Conservation (phyloP, 2,888 invertebrate genomes). For the Caenorhabditis virilis region DNA sequence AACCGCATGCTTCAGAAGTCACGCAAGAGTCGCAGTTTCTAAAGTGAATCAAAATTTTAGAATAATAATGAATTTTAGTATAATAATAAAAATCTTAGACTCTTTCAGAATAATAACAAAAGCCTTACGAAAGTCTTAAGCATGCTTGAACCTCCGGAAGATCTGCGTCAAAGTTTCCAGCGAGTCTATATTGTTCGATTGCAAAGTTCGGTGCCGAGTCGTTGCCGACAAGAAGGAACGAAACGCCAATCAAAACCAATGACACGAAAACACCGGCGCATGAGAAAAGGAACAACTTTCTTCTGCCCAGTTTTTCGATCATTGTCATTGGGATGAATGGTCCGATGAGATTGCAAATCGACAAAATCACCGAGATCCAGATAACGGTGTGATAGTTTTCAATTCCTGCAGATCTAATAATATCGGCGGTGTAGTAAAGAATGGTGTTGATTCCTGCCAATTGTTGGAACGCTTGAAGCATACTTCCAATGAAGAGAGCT, state of each 20-base stretch:
- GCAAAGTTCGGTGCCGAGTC: slow-evolving; percentile 30
- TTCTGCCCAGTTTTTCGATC: slow-evolving; percentile 59
- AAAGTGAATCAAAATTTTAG: slow-evolving; percentile 4
- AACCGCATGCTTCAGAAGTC: slow-evolving; percentile 70
- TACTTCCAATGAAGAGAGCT: slow-evolving; percentile 72
- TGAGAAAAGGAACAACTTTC: slow-evolving; percentile 55
- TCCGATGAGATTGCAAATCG: slow-evolving; percentile 52
- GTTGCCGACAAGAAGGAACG: slow-evolving; percentile 47
- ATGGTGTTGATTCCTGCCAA: slow-evolving; percentile 74
- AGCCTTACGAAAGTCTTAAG: slow-evolving; percentile 2
- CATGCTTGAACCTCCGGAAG: slow-evolving; percentile 11
- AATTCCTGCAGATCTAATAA: slow-evolving; percentile 61
- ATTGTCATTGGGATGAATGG: slow-evolving; percentile 65
- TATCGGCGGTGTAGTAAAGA: slow-evolving; percentile 69
- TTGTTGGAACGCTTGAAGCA: slow-evolving; percentile 73
- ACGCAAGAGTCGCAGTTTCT: slow-evolving; percentile 71
- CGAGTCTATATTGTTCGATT: slow-evolving; percentile 5
- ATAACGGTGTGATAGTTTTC: slow-evolving; percentile 60
- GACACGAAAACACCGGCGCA: slow-evolving; percentile 59
- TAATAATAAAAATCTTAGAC: too few species aligned
- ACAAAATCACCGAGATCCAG: slow-evolving; percentile 50
- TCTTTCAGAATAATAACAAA: neutral
- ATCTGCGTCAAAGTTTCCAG: slow-evolving; percentile 10
- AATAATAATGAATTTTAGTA: too few species aligned
- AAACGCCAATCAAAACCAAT: slow-evolving; percentile 58